Percentiles rank a stretch among this genome's conserved stretches.
Evolutionary conservation across 1,140 invertebrate species (phyloP).

Genomic region (Eriosoma lanigerum): DNA sequence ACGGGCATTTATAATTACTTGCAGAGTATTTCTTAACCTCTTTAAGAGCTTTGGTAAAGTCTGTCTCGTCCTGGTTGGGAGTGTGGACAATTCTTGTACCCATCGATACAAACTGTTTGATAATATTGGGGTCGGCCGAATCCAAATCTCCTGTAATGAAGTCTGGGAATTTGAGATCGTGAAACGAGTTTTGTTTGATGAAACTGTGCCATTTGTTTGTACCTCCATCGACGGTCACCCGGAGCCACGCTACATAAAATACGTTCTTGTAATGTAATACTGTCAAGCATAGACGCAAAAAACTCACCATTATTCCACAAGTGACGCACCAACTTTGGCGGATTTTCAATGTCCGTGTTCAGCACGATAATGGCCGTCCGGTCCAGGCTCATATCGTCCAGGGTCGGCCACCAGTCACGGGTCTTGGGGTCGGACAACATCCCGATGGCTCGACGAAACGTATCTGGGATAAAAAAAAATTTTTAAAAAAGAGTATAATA

Average conservation of each 20-base stretch:
- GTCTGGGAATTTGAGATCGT: slow-evolving; percentile 6
- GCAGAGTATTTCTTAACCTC: slow-evolving; percentile 23
- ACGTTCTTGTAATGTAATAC: no score
- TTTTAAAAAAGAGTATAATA: no score
- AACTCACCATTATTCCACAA: slow-evolving; percentile 31
- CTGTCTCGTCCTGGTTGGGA: slow-evolving; percentile 20
- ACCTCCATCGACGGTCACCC: slow-evolving; percentile 32
- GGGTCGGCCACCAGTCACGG: neutral
- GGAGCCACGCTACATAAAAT: neutral
- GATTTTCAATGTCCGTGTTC: slow-evolving; percentile 9
- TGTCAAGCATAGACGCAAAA: neutral
- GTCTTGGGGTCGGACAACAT: neutral
- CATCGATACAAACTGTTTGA: slow-evolving; percentile 1
- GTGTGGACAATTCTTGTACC: slow-evolving; percentile 13
- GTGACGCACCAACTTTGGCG: slow-evolving; percentile 1
- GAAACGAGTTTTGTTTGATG: neutral
- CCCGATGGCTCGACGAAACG: neutral
- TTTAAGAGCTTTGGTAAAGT: slow-evolving; percentile 30
- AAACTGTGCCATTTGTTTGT: slow-evolving; percentile 30
- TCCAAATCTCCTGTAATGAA: slow-evolving; percentile 32
- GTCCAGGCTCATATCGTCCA: neutral
- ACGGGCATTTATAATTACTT: neutral
- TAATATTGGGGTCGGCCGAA: neutral
- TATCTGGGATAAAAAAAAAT: no score
- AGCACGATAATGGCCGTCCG: neutral